These are phyloP conservation scores for Sisyra nigra DNA, from an alignment of 2,888 invertebrate species.

Conservation along the genomic window DNA sequence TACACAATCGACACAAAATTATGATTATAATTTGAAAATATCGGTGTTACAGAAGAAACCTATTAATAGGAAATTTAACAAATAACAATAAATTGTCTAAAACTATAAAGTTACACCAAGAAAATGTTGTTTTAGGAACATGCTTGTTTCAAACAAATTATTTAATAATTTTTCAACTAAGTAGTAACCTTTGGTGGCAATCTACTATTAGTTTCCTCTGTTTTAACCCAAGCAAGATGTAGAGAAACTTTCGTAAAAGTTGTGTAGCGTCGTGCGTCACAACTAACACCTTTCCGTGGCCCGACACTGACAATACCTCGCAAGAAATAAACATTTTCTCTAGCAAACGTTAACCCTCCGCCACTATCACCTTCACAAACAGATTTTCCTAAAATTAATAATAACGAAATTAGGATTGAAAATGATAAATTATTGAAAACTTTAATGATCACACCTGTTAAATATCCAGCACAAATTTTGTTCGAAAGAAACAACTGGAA, in stretches of 20 bases:
- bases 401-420: not conserved
- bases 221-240: not conserved
- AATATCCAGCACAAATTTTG: constrained; percentile 21
- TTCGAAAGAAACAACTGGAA: constrained; percentile 15
- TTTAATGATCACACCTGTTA: constrained; percentile 11
- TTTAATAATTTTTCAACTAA: no score
- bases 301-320: not conserved
- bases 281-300: not conserved
- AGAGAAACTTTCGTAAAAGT: not conserved
- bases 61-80: no score
- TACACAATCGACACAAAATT: no score
- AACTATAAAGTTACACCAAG: no score
- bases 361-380: constrained; percentile 6
- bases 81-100: no score
- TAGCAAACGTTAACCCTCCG: not conserved
- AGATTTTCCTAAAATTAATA: not conserved
- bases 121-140: no score
- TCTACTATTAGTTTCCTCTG: no score
- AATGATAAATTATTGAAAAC: no score
- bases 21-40: no score
- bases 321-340: not conserved
- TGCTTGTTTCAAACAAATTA: no score
- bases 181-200: no score
- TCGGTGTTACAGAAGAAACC: no score
- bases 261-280: not conserved